Evolutionary conservation across 2,113 vertebrate species (phyloP).

Genomic region (Bothrops jararaca): DNA sequence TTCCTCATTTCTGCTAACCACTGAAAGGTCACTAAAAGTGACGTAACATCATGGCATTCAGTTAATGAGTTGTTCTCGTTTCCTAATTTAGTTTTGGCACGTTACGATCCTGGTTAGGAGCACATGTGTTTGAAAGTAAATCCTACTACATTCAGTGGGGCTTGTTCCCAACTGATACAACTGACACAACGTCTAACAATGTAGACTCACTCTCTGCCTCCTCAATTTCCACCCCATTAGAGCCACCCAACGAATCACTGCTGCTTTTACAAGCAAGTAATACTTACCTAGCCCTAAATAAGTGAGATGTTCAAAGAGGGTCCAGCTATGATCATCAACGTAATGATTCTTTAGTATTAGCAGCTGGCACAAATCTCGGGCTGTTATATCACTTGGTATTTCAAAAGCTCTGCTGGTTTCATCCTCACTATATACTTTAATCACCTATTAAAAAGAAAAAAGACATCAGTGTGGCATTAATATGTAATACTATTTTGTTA

Average conservation of each 20-base stretch:
- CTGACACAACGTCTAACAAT: neutral
- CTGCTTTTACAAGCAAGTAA: neutral
- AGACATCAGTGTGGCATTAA: neutral
- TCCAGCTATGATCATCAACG: constrained; percentile 94
- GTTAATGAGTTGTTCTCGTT: too few species aligned
- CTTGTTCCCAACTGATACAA: neutral
- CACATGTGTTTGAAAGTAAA: neutral
- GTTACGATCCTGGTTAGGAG: too few species aligned
- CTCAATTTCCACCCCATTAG: neutral
- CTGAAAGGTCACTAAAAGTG: too few species aligned
- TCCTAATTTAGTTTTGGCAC: too few species aligned
- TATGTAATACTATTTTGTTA: neutral
- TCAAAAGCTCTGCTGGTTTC: constrained; percentile 90
- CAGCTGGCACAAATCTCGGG: constrained; percentile 90
- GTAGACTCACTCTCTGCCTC: neutral
- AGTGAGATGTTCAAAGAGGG: constrained; percentile 86
- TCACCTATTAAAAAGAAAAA: constrained; percentile 77
- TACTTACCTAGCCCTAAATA: constrained; percentile 81
- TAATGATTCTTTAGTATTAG: constrained; percentile 92
- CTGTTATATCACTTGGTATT: constrained; percentile 88
- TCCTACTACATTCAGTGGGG: neutral
- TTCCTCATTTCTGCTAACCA: too few species aligned
- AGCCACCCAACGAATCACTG: constrained; percentile 3
- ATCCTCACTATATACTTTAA: constrained; percentile 95
- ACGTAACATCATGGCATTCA: too few species aligned